Conservation (phyloP, 1,140 invertebrate genomes). For the Drosophila orena region DNA sequence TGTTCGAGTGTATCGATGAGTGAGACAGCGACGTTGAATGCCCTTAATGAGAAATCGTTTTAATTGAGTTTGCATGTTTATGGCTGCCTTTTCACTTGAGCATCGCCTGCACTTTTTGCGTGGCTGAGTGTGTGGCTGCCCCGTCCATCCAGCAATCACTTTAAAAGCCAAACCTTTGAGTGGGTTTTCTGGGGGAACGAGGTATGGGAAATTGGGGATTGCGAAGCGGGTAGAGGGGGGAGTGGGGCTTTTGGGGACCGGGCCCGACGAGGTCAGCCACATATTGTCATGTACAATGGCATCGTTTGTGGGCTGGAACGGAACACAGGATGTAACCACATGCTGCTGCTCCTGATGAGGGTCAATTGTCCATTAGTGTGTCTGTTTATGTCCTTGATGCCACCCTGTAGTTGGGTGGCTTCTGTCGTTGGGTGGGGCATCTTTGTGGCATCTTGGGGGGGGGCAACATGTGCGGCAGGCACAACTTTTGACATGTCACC, state of each 20-base stretch:
- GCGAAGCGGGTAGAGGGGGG: not conserved
- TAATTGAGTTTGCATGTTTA: slow-evolving; percentile 85
- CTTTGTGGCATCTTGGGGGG: slow-evolving; percentile 30
- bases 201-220: slow-evolving; percentile 1
- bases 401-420: not conserved
- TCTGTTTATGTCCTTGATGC: slow-evolving; percentile 30
- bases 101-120: slow-evolving; percentile 42
- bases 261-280: slow-evolving; percentile 51
- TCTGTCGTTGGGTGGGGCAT: not conserved
- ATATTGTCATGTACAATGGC: slow-evolving; percentile 82
- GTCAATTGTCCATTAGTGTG: slow-evolving; percentile 78
- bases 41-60: slow-evolving; percentile 84
- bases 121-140: slow-evolving; percentile 12
- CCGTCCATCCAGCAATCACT: slow-evolving; percentile 41
- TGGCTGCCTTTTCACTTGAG: slow-evolving; percentile 74
- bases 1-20: slow-evolving; percentile 70
- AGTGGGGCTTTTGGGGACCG: slow-evolving; percentile 4
- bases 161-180: slow-evolving; percentile 57
- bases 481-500: slow-evolving; percentile 70
- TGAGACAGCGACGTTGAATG: slow-evolving; percentile 67
- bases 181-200: not conserved
- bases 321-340: slow-evolving; percentile 74
- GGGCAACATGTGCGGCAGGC: slow-evolving; percentile 50
- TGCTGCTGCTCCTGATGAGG: slow-evolving; percentile 75
- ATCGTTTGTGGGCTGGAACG: slow-evolving; percentile 70